phyloP scores from a whole-genome alignment of 2,888 invertebrate genomes.

The Lepas anatifera region DNA sequence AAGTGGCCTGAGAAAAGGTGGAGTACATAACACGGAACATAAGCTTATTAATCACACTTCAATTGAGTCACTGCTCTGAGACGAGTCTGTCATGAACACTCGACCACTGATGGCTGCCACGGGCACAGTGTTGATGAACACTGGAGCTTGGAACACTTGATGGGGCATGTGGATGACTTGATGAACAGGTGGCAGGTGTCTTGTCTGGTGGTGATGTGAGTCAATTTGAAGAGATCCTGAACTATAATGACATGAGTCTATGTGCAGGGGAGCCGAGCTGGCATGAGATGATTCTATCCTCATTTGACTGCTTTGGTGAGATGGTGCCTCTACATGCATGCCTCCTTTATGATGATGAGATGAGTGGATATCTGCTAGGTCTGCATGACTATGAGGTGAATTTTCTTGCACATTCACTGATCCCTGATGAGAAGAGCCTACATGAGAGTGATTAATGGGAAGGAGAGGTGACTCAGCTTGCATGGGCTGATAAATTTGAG shows the following conservation, averaged over 20 bases:
- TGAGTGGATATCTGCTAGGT: no score
- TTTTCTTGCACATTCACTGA: no score
- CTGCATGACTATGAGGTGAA: no score
- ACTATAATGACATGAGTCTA: no score
- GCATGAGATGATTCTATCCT: no score
- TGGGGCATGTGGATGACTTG: slow-evolving; percentile 7
- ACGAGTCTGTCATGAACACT: slow-evolving; percentile 1
- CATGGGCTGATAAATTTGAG: neutral
- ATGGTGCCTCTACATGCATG: no score
- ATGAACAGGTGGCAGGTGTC: neutral
- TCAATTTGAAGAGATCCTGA: neutral
- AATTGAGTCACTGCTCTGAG: neutral
- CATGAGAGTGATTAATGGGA: no score
- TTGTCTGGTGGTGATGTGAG: neutral
- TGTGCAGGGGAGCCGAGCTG: no score
- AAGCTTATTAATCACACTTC: neutral
- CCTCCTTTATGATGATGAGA: no score
- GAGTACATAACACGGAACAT: neutral
- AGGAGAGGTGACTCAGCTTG: no score
- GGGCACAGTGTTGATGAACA: slow-evolving; percentile 1
- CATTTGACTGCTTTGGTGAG: no score
- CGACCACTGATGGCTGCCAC: neutral
- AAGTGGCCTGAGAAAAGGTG: neutral
- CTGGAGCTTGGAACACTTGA: neutral
- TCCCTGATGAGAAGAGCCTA: no score